Base-by-base conservation (phyloP, 2,113 vertebrate genomes). In the Xiphophorus couchianus region DNA sequence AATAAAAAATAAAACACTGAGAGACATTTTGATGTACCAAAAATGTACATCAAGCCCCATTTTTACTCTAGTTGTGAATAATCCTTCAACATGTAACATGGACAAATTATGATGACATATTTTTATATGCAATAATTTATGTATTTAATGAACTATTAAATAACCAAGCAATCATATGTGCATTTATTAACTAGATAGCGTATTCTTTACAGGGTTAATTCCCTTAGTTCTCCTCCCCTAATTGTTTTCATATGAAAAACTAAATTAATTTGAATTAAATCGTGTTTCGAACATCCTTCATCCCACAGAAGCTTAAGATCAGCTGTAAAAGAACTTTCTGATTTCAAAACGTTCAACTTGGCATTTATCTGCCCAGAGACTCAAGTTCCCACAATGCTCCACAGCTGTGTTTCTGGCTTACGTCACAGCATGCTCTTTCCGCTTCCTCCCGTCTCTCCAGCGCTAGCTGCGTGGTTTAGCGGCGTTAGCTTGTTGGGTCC, bases 391-490 rank as follows among this genome's bases (percentile, higher is more conserved):
- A 91, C 1, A 81, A 91, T 90, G 82, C 88, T 4, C 42, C 35
- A 11, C 0, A 7, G 4, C 25, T 13, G 22, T 1, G 11, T 30
- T 54, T 28, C 29, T 0, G 5, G 2, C 10, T 0, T 1, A 73
- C 73, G 66, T 74, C 75, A 80, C 15, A 0, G 0, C 11, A 27
- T 11, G 1, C 15, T 54, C 22, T 42, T 87, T 91, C 87, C 88
- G 82, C 3, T 87, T 89, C 79, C 82, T 31, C 60, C 70, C 42
- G 15, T 37, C 67, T 37, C 67, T 69, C 76, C 72, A 74, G 17
- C 71, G 51, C 48, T 8, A 71, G 84, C 82, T 90, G 93, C 92
- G 80, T 93, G 94, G 74, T 91, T 75, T 85, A 66, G 80, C 76
- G 11, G 71, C 29, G 37, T 65, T 73, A 62, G 81, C 72, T 73